phyloP scores from a whole-genome alignment of 2,113 vertebrate genomes.

The Hippocampus zosterae region DNA sequence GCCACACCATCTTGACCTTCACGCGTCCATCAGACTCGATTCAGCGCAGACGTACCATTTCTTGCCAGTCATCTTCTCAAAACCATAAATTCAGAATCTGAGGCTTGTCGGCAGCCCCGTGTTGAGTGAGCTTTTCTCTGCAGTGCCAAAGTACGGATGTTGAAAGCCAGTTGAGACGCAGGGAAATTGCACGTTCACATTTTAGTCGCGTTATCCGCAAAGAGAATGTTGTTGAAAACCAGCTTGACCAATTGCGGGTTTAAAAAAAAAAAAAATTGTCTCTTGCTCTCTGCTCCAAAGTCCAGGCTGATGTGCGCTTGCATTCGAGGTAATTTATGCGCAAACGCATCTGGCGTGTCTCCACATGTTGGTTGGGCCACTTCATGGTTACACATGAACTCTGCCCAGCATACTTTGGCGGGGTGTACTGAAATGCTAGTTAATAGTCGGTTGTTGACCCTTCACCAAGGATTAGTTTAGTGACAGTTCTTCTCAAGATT shows the following conservation, averaged over 20 bases:
- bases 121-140: background rate
- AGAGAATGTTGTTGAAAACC: constrained; percentile 40
- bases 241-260: constrained; percentile 32
- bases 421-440: too few relatives aligned
- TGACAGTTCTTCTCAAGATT: too few relatives aligned
- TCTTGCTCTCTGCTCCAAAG: background rate
- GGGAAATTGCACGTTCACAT: background rate
- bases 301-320: constrained; percentile 21
- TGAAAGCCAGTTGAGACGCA: background rate
- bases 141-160: background rate
- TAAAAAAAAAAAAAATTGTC: constrained; percentile 21
- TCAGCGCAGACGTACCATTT: background rate
- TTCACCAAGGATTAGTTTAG: too few relatives aligned
- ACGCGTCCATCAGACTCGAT: background rate
- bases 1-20: background rate
- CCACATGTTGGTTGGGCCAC: constrained; percentile 30
- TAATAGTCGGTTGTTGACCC: too few relatives aligned
- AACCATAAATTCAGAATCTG: background rate
- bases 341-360: constrained; percentile 37
- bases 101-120: background rate
- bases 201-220: background rate
- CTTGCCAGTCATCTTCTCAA: background rate
- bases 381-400: constrained; percentile 24
- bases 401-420: constrained; percentile 23
- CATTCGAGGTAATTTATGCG: constrained; percentile 40